These are phyloP conservation scores for Halichondria panicea DNA, from an alignment of 37 sponge, comb jelly and placozoan species.

Conservation along the genomic window DNA sequence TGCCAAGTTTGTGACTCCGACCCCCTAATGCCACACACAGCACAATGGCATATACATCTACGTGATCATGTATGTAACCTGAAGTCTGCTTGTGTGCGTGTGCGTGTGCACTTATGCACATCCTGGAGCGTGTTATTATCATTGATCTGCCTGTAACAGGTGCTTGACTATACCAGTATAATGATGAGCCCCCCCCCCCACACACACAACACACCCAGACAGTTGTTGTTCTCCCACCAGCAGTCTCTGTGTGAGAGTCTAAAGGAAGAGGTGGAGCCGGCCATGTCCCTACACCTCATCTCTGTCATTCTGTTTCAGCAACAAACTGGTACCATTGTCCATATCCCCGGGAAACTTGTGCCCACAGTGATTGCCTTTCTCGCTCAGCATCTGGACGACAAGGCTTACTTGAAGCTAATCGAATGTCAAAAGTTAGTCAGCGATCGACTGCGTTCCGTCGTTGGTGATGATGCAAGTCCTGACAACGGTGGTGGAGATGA, in stretches of 20 bases:
- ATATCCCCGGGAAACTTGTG: constrained; percentile 89
- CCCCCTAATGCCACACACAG: no score
- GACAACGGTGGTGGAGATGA: neutral
- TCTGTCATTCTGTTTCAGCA: constrained; percentile 79
- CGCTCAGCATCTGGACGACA: constrained; percentile 9
- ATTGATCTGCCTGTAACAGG: no score
- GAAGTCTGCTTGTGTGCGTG: neutral
- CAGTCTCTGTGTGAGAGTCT: constrained; percentile 71
- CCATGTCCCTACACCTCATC: constrained; percentile 84
- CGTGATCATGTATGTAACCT: no score
- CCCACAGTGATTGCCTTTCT: constrained; percentile 63
- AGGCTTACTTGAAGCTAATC: neutral
- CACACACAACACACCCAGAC: constrained; percentile 63
- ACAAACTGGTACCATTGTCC: constrained; percentile 69
- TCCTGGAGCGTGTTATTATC: no score
- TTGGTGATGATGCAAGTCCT: neutral
- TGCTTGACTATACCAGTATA: no score
- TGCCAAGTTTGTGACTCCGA: no score
- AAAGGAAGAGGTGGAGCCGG: constrained; percentile 72
- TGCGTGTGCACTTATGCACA: no score
- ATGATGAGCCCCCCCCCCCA: no score
- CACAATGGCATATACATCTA: no score
- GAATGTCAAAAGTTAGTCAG: constrained; percentile 24
- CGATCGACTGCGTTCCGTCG: no score
- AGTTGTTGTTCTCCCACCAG: constrained; percentile 68